A percentile compares a stretch with the other conserved stretches of the same genome.
These are phyloP conservation scores for Metacarcinus magister DNA, from an alignment of 2,888 invertebrate genomes.

Conservation along the genomic window DNA sequence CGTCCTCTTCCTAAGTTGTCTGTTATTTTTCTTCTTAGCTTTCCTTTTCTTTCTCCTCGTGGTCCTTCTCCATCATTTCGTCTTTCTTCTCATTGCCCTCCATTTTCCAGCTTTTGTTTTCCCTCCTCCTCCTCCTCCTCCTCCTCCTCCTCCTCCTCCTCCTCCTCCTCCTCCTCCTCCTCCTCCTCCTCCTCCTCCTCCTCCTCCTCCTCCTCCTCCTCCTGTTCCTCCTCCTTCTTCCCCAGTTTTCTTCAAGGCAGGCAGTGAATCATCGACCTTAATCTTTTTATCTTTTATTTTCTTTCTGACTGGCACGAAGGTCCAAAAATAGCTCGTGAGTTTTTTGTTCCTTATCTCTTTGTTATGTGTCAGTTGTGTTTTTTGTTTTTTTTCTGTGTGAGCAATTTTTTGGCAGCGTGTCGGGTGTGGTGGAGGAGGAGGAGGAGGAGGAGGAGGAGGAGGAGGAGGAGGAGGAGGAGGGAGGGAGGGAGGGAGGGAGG, in stretches of 20 bases:
- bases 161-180: neutral
- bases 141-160: neutral
- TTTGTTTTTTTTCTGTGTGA: neutral
- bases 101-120: too few species aligned
- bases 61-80: too few species aligned
- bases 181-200: neutral
- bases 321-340: neutral
- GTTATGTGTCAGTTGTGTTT: too few species aligned
- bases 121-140: too few species aligned
- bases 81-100: too few species aligned
- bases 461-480: too few species aligned
- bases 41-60: too few species aligned
- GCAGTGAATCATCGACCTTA: neutral
- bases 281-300: neutral
- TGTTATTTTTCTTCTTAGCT: too few species aligned
- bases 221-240: neutral
- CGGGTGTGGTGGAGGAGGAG: neutral
- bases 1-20: too few species aligned
- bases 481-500: neutral
- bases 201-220: neutral
- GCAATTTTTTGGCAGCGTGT: neutral
- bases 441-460: neutral
- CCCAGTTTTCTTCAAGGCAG: neutral
- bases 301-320: neutral
- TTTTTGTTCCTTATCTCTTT: too few species aligned